phyloP scores from a whole-genome alignment of 2,888 invertebrate genomes.

The Yponomeuta cagnagella region DNA sequence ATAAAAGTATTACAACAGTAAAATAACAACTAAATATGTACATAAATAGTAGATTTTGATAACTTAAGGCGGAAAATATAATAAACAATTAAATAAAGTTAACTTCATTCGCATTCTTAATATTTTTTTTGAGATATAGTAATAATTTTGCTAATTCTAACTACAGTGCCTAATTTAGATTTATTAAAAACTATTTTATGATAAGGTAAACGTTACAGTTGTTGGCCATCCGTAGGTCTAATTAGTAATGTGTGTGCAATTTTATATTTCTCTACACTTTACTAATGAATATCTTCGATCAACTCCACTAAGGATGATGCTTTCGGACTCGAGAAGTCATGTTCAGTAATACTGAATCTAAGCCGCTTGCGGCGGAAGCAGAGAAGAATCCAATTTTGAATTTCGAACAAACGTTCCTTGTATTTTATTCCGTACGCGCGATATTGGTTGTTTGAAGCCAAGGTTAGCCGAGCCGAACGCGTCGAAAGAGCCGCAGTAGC shows the following conservation, averaged over 20 bases:
- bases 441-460: too few relatives aligned
- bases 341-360: too few relatives aligned
- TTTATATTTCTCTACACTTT: not conserved
- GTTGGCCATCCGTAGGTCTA: not conserved
- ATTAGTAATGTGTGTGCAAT: not conserved
- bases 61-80: not conserved
- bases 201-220: not conserved
- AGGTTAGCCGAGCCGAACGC: too few relatives aligned
- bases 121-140: not conserved
- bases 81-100: not conserved
- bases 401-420: too few relatives aligned
- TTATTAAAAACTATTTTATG: constrained; percentile 12
- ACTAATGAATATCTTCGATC: not conserved
- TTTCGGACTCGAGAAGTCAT: too few relatives aligned
- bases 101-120: not conserved
- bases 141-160: constrained; percentile 24
- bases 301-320: too few relatives aligned
- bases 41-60: constrained; percentile 7
- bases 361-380: too few relatives aligned
- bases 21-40: not conserved
- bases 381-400: too few relatives aligned
- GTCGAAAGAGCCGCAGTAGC: too few relatives aligned
- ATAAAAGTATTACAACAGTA: not conserved
- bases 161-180: constrained; percentile 29
- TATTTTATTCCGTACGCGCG: too few relatives aligned